A percentile compares a stretch with the other conserved stretches of the same genome.
Conservation (phyloP, 2,888 invertebrate species). For the Luperina nickerlii region DNA sequence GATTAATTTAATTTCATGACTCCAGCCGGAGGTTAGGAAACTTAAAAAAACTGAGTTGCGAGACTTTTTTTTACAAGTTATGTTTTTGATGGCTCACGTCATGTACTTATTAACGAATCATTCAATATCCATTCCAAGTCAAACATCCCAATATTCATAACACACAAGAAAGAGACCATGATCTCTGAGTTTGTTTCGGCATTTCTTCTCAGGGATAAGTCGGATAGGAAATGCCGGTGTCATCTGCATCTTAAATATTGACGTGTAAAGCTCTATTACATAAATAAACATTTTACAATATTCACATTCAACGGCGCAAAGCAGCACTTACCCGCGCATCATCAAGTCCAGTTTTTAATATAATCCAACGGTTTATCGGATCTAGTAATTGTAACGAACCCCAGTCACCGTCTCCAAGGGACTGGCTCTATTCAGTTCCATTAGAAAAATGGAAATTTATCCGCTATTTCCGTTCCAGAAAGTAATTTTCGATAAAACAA, state of each 20-base stretch:
- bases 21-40: not conserved
- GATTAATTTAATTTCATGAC: constrained; percentile 24
- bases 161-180: no score
- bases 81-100: no score
- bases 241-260: not conserved
- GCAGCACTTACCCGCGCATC: constrained; percentile 18
- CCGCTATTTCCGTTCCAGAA: constrained; percentile 77
- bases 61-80: no score
- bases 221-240: no score
- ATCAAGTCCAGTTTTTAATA: constrained; percentile 55
- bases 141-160: not conserved
- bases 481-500: constrained; percentile 90
- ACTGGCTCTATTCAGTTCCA: constrained; percentile 76
- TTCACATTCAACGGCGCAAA: not conserved
- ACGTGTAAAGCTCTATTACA: no score
- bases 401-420: constrained; percentile 65
- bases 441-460: constrained; percentile 87
- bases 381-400: constrained; percentile 71
- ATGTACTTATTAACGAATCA: not conserved
- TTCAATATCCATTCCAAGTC: not conserved
- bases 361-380: constrained; percentile 62
- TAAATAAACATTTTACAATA: not conserved
- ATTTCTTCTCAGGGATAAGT: no score
- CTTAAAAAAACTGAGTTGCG: constrained; percentile 8
- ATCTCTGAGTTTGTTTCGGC: no score